These are phyloP conservation scores for Osmerus mordax DNA, from an alignment of 2,113 vertebrate species.

Conservation along the genomic window DNA sequence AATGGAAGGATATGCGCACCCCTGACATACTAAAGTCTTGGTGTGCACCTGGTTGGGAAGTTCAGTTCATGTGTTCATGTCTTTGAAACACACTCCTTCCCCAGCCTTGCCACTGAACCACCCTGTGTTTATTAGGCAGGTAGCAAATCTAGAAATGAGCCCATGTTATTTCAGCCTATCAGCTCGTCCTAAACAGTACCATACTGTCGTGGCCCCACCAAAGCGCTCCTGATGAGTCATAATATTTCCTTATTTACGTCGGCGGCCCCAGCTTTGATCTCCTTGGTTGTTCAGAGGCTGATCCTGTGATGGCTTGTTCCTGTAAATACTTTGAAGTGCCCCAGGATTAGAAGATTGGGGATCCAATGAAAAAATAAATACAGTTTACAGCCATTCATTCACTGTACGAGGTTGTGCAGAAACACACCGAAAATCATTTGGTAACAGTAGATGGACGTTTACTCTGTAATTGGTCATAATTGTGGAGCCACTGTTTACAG, in stretches of 20 bases:
- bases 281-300: slow-evolving; percentile 52
- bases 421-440: slow-evolving; percentile 58
- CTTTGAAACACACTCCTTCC: too few species aligned
- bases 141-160: too few species aligned
- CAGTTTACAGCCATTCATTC: slow-evolving; percentile 56
- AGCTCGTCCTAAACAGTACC: too few species aligned
- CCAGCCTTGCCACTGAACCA: too few species aligned
- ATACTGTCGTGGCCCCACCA: slow-evolving; percentile 33
- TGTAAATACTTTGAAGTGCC: slow-evolving; percentile 68
- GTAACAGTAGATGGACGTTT: slow-evolving; percentile 69
- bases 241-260: slow-evolving; percentile 69
- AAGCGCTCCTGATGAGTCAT: slow-evolving; percentile 56
- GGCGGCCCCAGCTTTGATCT: slow-evolving; percentile 57
- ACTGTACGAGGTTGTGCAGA: slow-evolving; percentile 36
- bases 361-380: slow-evolving; percentile 67
- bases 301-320: slow-evolving; percentile 66
- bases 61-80: too few species aligned
- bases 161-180: too few species aligned
- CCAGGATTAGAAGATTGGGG: slow-evolving; percentile 62
- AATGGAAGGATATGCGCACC: too few species aligned
- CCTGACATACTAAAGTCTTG: not conserved
- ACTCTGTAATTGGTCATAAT: slow-evolving; percentile 69
- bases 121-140: too few species aligned
- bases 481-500: slow-evolving; percentile 62
- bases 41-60: not conserved